These are phyloP conservation scores for Auanema freiburgensis DNA, from an alignment of 2,888 invertebrate genomes.

Conservation along the genomic window DNA sequence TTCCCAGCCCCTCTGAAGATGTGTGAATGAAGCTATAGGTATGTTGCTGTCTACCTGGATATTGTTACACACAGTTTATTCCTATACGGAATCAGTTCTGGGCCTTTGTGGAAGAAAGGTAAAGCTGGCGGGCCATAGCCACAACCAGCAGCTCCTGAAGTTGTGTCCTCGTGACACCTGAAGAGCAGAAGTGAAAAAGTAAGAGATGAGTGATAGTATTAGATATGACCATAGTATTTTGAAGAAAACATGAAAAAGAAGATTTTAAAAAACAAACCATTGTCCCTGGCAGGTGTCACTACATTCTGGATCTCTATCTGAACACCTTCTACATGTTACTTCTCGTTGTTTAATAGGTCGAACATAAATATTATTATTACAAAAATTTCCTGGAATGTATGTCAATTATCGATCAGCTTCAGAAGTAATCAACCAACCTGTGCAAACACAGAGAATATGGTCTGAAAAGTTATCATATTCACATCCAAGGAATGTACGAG, in stretches of 20 bases:
- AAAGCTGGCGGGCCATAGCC: slow-evolving; percentile 62
- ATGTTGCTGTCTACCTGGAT: slow-evolving; percentile 38
- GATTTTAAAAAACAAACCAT: slow-evolving; percentile 22
- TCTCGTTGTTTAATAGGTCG: slow-evolving; percentile 28
- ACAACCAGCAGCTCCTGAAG: slow-evolving; percentile 57
- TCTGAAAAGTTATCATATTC: slow-evolving; percentile 60
- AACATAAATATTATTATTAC: slow-evolving; percentile 57
- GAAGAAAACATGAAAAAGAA: not conserved
- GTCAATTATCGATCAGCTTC: not conserved
- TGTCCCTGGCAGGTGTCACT: slow-evolving; percentile 53
- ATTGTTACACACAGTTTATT: slow-evolving; percentile 57
- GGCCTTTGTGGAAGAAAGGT: slow-evolving; percentile 58
- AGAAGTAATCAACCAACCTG: slow-evolving; percentile 30
- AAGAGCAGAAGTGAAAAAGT: too few relatives aligned
- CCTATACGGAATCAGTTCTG: slow-evolving; percentile 51
- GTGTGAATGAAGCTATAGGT: not conserved
- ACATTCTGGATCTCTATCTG: slow-evolving; percentile 59
- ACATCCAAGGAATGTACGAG: slow-evolving; percentile 55
- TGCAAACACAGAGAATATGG: slow-evolving; percentile 59
- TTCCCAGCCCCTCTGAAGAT: slow-evolving; percentile 43
- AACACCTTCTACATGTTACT: slow-evolving; percentile 56
- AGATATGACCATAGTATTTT: too few relatives aligned
- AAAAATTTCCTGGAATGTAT: slow-evolving; percentile 46
- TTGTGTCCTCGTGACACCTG: slow-evolving; percentile 60
- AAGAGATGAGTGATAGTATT: too few relatives aligned